Evolutionary conservation across 2,797 vertebrate genomes (phyloP).

Genomic region (Chaetophractus vellerosus): DNA sequence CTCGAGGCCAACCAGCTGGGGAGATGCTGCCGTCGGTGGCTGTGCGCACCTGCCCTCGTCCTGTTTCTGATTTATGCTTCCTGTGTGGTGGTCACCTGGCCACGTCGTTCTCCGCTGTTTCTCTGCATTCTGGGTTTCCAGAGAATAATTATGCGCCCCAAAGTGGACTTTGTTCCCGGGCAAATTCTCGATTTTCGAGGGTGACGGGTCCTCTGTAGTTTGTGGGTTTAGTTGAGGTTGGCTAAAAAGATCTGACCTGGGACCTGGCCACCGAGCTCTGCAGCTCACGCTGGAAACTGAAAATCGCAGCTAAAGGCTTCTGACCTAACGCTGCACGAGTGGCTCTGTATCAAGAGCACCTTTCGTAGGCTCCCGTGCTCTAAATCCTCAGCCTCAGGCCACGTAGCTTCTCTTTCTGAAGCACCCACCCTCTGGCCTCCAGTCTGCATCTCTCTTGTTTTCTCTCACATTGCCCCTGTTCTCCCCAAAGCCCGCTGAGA

Average conservation of each 20-base stretch:
- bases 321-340: background rate
- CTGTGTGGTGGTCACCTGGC: too few species aligned
- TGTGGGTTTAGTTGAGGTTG: background rate
- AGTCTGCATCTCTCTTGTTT: background rate
- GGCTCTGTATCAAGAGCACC: background rate
- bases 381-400: background rate
- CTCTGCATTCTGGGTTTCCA: background rate
- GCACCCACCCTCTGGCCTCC: background rate
- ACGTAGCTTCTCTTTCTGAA: background rate
- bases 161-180: background rate
- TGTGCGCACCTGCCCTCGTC: rapidly evolving
- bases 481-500: background rate
- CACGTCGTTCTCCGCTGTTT: background rate
- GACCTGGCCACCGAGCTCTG: background rate
- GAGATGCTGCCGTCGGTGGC: rapidly evolving
- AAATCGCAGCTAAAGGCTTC: background rate
- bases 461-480: background rate
- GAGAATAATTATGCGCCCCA: background rate
- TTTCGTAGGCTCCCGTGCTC: background rate
- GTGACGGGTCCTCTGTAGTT: background rate
- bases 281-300: background rate
- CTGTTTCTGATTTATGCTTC: background rate
- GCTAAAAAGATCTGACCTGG: background rate
- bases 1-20: too few species aligned
- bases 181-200: background rate